Evolutionary conservation across 2,888 invertebrate species (phyloP).

Genomic region (Mechanitis mazaeus): DNA sequence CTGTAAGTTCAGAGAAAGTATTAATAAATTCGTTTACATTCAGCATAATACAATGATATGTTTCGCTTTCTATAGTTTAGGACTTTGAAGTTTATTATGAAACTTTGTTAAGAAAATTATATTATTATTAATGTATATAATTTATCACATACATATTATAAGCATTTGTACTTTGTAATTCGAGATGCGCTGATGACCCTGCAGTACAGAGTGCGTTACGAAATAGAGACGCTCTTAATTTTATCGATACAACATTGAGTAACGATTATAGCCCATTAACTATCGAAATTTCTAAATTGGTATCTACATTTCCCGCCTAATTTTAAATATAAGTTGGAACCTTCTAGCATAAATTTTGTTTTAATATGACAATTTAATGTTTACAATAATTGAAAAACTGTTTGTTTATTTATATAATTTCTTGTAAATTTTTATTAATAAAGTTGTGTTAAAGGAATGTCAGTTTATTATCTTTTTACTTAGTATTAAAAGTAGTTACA

Average conservation of each 20-base stretch:
- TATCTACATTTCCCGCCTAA: constrained; percentile 28
- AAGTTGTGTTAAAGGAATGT: neutral
- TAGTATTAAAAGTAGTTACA: constrained; percentile 35
- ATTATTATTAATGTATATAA: no score
- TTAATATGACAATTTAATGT: constrained; percentile 7
- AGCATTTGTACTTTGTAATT: no score
- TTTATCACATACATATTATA: no score
- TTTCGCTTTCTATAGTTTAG: no score
- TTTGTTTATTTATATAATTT: neutral
- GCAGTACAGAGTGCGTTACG: constrained; percentile 38
- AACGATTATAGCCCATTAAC: constrained; percentile 55
- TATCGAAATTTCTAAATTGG: constrained; percentile 45
- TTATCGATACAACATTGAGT: constrained; percentile 53
- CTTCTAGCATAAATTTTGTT: constrained; percentile 8
- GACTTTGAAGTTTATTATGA: no score
- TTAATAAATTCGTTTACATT: no score
- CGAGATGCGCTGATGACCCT: constrained; percentile 8
- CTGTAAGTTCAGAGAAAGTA: neutral
- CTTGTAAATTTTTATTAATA: neutral
- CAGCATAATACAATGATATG: no score
- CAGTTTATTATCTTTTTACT: constrained; percentile 9
- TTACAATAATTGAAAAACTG: constrained; percentile 7
- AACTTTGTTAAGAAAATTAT: no score
- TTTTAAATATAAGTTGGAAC: constrained; percentile 21
- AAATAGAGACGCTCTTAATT: constrained; percentile 50